Percentiles rank a stretch among this genome's conserved stretches.
phyloP scores from a whole-genome alignment of 2,797 vertebrate genomes.

The Chloroceryle amazona region DNA sequence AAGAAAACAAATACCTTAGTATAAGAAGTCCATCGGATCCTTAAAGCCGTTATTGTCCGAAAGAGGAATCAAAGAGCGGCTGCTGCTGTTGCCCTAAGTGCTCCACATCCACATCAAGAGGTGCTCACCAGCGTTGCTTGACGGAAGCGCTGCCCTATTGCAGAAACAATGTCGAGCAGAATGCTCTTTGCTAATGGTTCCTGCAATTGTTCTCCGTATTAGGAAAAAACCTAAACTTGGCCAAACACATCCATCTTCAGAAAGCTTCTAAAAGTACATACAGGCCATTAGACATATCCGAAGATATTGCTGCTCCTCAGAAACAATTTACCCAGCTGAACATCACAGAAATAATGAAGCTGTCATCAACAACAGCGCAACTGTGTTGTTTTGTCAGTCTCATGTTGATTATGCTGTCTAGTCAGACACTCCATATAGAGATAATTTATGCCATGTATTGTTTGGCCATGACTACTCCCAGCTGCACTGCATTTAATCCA shows the following conservation, averaged over 20 bases:
- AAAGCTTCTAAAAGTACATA: constrained; percentile 5
- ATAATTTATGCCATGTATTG: constrained; percentile 43
- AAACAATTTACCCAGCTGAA: constrained; percentile 56
- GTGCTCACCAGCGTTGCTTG: background rate
- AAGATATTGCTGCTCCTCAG: constrained; percentile 10
- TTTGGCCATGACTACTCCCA: constrained; percentile 54
- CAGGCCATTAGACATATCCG: constrained; percentile 3
- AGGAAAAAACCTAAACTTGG: background rate
- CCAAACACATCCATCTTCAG: constrained; percentile 20
- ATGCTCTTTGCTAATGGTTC: background rate
- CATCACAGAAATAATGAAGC: constrained; percentile 58
- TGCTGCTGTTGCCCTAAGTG: background rate
- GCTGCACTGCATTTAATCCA: constrained; percentile 58
- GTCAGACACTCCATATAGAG: constrained; percentile 44
- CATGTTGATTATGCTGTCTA: constrained; percentile 49
- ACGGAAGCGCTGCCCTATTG: background rate
- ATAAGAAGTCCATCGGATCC: background rate
- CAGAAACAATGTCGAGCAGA: background rate
- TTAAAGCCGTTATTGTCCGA: background rate
- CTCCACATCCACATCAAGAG: background rate
- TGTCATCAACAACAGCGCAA: constrained; percentile 31
- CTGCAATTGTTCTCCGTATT: constrained; percentile 21
- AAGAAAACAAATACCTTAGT: background rate
- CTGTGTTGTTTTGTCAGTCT: constrained; percentile 26
- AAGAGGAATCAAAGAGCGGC: background rate